Base-by-base conservation (phyloP, 2,797 vertebrate genomes). In the Chelon auratus region DNA sequence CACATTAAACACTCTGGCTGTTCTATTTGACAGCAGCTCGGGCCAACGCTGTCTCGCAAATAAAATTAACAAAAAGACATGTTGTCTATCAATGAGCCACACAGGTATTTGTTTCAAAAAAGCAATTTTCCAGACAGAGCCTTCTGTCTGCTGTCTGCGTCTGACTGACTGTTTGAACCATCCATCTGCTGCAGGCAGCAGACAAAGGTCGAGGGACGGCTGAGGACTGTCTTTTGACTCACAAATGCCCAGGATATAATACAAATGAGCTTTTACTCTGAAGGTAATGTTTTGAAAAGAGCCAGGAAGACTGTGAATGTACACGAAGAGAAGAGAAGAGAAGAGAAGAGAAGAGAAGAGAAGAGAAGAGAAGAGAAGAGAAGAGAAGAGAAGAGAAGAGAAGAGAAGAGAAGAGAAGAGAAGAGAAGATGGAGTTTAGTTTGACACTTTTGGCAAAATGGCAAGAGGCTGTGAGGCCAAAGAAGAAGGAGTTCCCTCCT, bases 121-220 rank as follows among this genome's bases (percentile, higher is more conserved):
- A 80, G 60, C 52, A 71, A 59, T 81, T 87, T 81, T 83, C 74
- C 84, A 89, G 87, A 90, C 75, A 71, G 63, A 86, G 81, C 64
- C 65, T 55, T 78, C 73, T 80, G 80, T 84, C 82, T 78, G 50
- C 74, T 62, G 82, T 67, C 72, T 82, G 62, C 57, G 67, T 72
- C 70, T 54, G 70, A 69, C 74, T 65, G 77, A 72, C 76, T 69
- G 74, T 84, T 86, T 85, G 78, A 89, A 85, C 80, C 73, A 64
- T 80, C 80, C 83, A 87, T 85, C 81, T 84, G 85, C 58, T 83
- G 11, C 68, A 82, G 60, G 57, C 14, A 1, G 58, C 68, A 82
- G 26, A 70, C 7, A 20, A 73, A 78, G 72, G 72, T 79, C 20
- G 45, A 66, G 26, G 71, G 43, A 80, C 6, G 71, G 53, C 76